phyloP scores from a whole-genome alignment of 2,113 vertebrate genomes.

The Burhinus oedicnemus region DNA sequence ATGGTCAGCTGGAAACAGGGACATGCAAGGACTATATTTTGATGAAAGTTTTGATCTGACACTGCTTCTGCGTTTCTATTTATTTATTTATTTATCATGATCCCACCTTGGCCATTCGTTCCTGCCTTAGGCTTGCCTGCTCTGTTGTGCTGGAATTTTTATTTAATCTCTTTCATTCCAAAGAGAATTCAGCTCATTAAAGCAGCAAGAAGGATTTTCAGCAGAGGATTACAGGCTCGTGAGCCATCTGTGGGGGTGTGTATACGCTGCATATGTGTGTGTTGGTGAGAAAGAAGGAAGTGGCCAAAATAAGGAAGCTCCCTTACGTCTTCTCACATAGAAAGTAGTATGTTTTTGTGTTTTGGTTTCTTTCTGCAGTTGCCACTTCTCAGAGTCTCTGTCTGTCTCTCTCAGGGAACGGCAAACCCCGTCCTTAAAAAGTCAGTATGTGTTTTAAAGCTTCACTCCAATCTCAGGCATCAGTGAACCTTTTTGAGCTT shows the following conservation, averaged over 20 bases:
- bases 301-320: slow-evolving; percentile 8
- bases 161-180: slow-evolving; percentile 42
- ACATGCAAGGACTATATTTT: not conserved
- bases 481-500: not conserved
- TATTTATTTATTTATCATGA: not conserved
- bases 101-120: not conserved
- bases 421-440: not conserved
- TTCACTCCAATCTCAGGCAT: not conserved
- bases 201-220: not conserved
- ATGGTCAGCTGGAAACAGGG: not conserved
- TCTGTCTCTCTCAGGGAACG: not conserved
- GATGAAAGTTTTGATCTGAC: not conserved
- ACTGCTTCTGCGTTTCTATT: not conserved
- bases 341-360: not conserved
- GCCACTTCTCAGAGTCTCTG: not conserved
- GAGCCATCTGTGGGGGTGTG: not conserved
- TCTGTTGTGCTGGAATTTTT: not conserved
- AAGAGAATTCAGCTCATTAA: slow-evolving; percentile 28
- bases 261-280: not conserved
- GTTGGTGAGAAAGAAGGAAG: slow-evolving; percentile 38
- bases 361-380: not conserved
- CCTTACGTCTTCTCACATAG: not conserved
- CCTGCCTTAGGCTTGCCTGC: not conserved
- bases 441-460: not conserved
- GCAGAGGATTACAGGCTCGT: slow-evolving; percentile 4